Conservation (phyloP, 2,888 invertebrate species). For the Clanis bilineata region DNA sequence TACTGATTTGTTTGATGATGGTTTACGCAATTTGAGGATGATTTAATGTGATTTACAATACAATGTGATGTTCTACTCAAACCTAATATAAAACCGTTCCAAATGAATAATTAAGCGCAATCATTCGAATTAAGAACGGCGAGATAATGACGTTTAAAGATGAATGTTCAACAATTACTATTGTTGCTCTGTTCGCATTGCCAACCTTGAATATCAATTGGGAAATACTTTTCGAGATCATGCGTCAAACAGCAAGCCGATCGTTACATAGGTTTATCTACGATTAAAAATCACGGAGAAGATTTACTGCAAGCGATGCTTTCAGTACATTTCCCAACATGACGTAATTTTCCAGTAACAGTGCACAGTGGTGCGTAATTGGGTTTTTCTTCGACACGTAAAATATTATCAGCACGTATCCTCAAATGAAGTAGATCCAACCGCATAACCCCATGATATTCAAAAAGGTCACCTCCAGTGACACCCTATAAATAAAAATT, state of each 20-base stretch:
- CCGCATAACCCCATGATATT: constrained; percentile 34
- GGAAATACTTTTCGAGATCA: constrained; percentile 33
- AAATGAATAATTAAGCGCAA: neutral
- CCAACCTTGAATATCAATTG: constrained; percentile 55
- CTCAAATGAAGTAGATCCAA: constrained; percentile 10
- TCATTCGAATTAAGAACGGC: constrained; percentile 23
- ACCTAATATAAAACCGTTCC: neutral
- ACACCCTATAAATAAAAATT: constrained; percentile 70
- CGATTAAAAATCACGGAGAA: neutral
- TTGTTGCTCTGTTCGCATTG: constrained; percentile 29
- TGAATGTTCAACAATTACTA: constrained; percentile 32
- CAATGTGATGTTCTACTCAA: neutral
- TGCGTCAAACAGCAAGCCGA: constrained; percentile 7
- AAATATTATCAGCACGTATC: constrained; percentile 2
- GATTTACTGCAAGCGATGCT: neutral
- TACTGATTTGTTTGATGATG: neutral
- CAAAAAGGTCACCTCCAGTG: constrained; percentile 54
- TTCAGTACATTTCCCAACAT: neutral
- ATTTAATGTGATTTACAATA: neutral
- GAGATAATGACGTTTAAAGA: constrained; percentile 25
- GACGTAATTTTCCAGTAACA: neutral
- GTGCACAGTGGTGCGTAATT: neutral
- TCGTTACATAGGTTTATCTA: neutral
- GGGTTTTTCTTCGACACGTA: constrained; percentile 5
- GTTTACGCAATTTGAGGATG: neutral